A percentile compares a stretch with the other conserved stretches of the same genome.
Evolutionary conservation across 92 coral and sea anemone genomes (phyloP).

Genomic region (Isaurus tuberculatus): DNA sequence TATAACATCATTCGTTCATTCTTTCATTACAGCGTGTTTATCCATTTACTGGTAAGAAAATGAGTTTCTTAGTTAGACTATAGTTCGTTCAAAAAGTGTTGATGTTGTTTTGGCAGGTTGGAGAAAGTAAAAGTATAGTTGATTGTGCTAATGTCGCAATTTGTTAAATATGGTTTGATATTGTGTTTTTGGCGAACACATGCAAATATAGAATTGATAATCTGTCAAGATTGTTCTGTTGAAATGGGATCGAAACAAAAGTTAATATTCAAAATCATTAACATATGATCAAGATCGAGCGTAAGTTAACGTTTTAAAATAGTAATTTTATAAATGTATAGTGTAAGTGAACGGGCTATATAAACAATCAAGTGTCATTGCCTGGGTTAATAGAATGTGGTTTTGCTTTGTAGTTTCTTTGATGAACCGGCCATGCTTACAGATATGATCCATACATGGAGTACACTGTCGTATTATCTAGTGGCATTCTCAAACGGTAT

Average conservation of each 20-base stretch:
- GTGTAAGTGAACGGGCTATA: no score
- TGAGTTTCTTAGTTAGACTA: background rate
- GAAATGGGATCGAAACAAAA: background rate
- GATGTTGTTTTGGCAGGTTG: background rate
- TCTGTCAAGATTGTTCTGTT: background rate
- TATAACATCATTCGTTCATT: slow-evolving; percentile 19
- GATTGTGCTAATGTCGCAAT: background rate
- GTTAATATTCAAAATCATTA: background rate
- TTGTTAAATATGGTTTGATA: background rate
- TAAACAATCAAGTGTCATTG: background rate
- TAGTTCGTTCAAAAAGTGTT: background rate
- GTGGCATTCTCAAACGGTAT: slow-evolving; percentile 72
- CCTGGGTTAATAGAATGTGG: background rate
- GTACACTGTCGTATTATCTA: slow-evolving; percentile 48
- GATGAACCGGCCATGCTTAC: slow-evolving; percentile 83
- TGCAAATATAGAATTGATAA: background rate
- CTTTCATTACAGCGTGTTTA: slow-evolving; percentile 40
- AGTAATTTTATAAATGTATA: background rate
- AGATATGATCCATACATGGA: slow-evolving; percentile 82
- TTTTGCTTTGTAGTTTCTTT: slow-evolving; percentile 70
- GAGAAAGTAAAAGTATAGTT: background rate
- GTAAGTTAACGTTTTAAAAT: background rate
- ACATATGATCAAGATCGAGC: background rate
- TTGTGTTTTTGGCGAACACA: slow-evolving; percentile 2
- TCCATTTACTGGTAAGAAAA: slow-evolving; percentile 40